A percentile compares a stretch with the other conserved stretches of the same genome.
Conservation (phyloP, 2,797 vertebrate genomes). For the Phrynocephalus guinanensis region DNA sequence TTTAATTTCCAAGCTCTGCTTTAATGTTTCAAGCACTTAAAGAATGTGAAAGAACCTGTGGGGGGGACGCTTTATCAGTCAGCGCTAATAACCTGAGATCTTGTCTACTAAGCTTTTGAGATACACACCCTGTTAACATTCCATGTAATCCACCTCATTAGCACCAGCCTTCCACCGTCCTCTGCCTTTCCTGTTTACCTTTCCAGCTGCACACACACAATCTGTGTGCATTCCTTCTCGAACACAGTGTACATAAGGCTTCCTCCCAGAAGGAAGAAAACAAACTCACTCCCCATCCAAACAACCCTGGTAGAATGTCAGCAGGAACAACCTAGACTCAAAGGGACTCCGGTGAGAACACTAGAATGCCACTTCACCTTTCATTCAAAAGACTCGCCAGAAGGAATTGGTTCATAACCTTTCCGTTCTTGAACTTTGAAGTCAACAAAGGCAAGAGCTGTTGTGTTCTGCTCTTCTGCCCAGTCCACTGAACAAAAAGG, state of each 20-base stretch:
- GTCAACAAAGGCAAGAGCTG: not conserved
- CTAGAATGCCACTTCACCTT: not conserved
- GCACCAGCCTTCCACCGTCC: not conserved
- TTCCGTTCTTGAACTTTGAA: not conserved
- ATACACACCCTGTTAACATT: constrained; percentile 19
- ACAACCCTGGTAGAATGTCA: not conserved
- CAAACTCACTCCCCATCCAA: constrained; percentile 7
- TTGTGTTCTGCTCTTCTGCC: not conserved
- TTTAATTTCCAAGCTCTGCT: not conserved
- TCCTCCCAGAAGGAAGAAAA: constrained; percentile 20
- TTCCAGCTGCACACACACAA: not conserved
- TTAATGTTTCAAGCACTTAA: not conserved
- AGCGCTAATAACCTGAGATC: not conserved
- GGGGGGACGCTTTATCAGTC: not conserved
- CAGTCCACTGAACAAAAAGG: not conserved
- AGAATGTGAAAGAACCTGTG: not conserved
- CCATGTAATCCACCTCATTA: not conserved
- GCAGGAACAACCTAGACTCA: not conserved
- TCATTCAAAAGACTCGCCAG: not conserved
- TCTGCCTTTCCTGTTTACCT: constrained; percentile 13
- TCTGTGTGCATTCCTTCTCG: constrained; percentile 11
- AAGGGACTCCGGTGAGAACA: not conserved
- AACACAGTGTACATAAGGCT: constrained; percentile 3
- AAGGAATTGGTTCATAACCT: not conserved
- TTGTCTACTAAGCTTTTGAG: not conserved